Conservation (phyloP, 1,140 invertebrate species). For the Pogonomyrmex barbatus region DNA sequence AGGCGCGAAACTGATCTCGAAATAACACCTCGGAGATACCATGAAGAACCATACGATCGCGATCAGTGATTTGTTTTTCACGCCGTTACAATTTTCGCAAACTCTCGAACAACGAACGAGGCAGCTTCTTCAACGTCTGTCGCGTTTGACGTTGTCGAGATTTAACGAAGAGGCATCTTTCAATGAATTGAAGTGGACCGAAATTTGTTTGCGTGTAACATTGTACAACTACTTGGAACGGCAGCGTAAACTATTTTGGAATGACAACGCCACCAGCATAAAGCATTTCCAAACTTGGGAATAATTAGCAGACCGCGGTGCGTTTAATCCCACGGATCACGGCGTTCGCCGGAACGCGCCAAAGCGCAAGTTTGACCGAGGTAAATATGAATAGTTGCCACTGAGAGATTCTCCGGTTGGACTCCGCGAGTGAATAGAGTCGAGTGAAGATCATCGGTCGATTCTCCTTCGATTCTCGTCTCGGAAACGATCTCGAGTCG, state of each 20-base stretch:
- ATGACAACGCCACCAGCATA: background rate
- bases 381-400: conserved; percentile 66
- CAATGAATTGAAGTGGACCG: background rate
- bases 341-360: background rate
- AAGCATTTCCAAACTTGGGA: background rate
- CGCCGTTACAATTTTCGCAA: conserved; percentile 74
- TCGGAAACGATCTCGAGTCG: background rate
- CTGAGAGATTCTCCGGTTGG: conserved; percentile 8
- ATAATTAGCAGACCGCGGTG: background rate
- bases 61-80: conserved; percentile 33
- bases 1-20: background rate
- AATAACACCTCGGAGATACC: background rate
- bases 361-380: conserved; percentile 78
- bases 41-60: conserved; percentile 10
- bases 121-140: background rate
- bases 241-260: background rate
- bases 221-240: background rate
- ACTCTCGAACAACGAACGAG: conserved; percentile 77
- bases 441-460: conserved; percentile 34
- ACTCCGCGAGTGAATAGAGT: conserved; percentile 56
- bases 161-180: background rate
- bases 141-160: background rate
- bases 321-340: background rate
- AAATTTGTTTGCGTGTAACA: background rate
- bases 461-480: background rate